A percentile compares a stretch with the other conserved stretches of the same genome.
phyloP scores from a whole-genome alignment of 2,888 invertebrate species.

The Helobdella robusta region DNA sequence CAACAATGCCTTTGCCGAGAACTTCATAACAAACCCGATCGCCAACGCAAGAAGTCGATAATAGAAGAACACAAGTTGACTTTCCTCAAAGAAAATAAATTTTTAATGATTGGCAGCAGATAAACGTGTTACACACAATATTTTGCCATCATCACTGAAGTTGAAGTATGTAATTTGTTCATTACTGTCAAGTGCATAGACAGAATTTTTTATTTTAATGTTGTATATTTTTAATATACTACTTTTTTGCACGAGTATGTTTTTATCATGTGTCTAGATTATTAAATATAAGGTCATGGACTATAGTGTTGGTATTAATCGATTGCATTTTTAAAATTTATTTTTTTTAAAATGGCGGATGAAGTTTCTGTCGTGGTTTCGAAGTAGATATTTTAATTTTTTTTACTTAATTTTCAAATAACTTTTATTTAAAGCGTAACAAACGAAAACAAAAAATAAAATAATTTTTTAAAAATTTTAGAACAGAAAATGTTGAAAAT shows the following conservation, averaged over 20 bases:
- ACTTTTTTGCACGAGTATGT: too few relatives aligned
- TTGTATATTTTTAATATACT: too few relatives aligned
- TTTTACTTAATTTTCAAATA: neutral
- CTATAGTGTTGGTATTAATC: neutral
- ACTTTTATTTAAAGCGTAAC: neutral
- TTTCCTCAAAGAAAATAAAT: too few relatives aligned
- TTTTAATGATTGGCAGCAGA: too few relatives aligned
- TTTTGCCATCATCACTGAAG: too few relatives aligned
- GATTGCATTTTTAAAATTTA: neutral
- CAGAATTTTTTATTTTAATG: neutral
- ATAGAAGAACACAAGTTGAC: too few relatives aligned
- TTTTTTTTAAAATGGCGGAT: slow-evolving; percentile 19
- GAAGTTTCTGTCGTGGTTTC: slow-evolving; percentile 20
- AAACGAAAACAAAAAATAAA: neutral
- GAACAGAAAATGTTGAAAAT: slow-evolving; percentile 92
- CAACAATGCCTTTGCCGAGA: slow-evolving; percentile 5
- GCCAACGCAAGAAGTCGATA: too few relatives aligned
- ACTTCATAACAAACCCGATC: slow-evolving; percentile 5
- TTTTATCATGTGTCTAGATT: too few relatives aligned
- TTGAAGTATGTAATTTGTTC: too few relatives aligned
- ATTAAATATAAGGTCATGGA: neutral
- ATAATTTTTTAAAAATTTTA: slow-evolving; percentile 49
- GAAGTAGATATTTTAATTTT: slow-evolving; percentile 12
- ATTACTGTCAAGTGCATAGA: too few relatives aligned
- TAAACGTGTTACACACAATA: too few relatives aligned